phyloP scores from a whole-genome alignment of 2,113 vertebrate genomes.

The Toxotes jaculatrix region DNA sequence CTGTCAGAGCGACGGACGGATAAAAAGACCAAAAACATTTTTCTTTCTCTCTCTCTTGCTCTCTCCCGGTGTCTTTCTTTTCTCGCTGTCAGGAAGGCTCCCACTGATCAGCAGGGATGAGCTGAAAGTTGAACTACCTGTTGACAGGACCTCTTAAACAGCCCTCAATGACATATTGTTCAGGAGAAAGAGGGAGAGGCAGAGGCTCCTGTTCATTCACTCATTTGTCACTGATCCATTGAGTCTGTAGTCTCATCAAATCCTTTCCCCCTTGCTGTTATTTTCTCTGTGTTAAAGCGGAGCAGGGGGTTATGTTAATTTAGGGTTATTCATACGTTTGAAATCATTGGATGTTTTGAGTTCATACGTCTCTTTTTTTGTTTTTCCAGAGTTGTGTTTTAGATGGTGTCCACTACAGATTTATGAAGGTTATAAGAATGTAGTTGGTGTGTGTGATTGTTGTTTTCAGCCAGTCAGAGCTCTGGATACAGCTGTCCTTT shows the following conservation, averaged over 20 bases:
- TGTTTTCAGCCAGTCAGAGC: background rate
- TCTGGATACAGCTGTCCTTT: background rate
- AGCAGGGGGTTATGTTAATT: constrained; percentile 20
- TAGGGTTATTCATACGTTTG: background rate
- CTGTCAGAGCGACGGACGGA: constrained; percentile 79
- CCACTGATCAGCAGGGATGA: constrained; percentile 80
- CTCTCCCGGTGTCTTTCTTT: constrained; percentile 77
- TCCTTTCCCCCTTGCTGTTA: constrained; percentile 30
- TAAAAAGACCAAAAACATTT: constrained; percentile 82
- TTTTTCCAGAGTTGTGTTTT: background rate
- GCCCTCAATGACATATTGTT: constrained; percentile 91
- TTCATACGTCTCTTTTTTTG: background rate
- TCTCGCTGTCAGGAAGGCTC: constrained; percentile 71
- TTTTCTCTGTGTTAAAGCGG: constrained; percentile 25
- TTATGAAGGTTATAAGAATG: too few relatives aligned
- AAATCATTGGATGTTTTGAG: background rate
- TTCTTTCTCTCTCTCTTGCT: constrained; percentile 71
- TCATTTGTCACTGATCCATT: constrained; percentile 62
- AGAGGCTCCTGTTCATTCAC: constrained; percentile 67
- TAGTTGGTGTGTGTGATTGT: background rate
- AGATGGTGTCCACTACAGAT: background rate
- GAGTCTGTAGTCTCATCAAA: constrained; percentile 44
- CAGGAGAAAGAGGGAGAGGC: constrained; percentile 72
- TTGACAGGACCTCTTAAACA: constrained; percentile 90
- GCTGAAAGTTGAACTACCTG: constrained; percentile 89